Base-by-base conservation (phyloP, 2,888 invertebrate species). In the Psylliodes chrysocephalus region DNA sequence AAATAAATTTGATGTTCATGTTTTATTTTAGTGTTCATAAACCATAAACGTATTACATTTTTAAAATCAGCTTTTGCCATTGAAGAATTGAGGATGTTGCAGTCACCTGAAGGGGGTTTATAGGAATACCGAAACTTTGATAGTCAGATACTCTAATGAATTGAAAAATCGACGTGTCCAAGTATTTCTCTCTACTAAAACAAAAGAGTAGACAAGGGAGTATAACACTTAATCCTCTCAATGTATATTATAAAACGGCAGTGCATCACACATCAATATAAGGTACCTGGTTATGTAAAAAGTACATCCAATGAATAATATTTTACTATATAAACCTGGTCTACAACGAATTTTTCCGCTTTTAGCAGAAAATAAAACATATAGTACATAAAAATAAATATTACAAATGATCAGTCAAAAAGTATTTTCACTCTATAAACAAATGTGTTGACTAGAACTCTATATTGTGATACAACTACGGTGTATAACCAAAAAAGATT, bases 221-320 rank as follows among this genome's bases (percentile, higher is more conserved):
- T n/a, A n/a, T n/a, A n/a, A n/a, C n/a, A n/a, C n/a, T n/a, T n/a
- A n/a, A n/a, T n/a, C n/a, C n/a, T n/a, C n/a, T n/a, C n/a, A n/a
- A n/a, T n/a, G n/a, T 63, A 56, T 55, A 64, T 49, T 46, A 46
- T 10, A 67, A 64, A 67, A 68, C 65, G 68, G 68, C 68, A 68
- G 68, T 68, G 68, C 59, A 61, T 52, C 49, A 44, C 33, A 55
- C 55, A 63, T 30, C 19, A 17, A 42, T 1, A 52, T 15, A 18
- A 44, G 28, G 40, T 44, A 42, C n/a, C 38, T 40, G 4, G 14
- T 40, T 14, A 35, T 35, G n/a, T 15, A 14, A 40, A 40, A 40
- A 40, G 1, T 40, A 40, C 35, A n/a, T 35, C 35, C 18, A 46
- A 18, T 47, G 25, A 42, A 12, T 19, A 44, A 17, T n/a, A 12